These are phyloP conservation scores for Streptopelia turtur DNA, from an alignment of 2,797 vertebrate species.

Conservation along the genomic window DNA sequence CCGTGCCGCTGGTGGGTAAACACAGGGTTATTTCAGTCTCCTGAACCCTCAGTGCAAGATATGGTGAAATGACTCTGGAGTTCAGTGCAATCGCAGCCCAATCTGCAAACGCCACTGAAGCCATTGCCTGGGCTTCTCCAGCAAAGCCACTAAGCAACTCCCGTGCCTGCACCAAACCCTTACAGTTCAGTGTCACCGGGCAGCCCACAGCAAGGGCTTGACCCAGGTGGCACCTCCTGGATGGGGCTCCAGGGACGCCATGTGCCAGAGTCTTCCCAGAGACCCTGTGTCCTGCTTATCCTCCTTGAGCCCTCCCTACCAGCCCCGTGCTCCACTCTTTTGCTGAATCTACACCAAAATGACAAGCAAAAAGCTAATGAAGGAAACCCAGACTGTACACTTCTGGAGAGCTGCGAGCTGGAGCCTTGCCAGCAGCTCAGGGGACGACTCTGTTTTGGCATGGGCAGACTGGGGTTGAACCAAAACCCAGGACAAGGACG, in stretches of 20 bases:
- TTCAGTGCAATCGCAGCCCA: not conserved
- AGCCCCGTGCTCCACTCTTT: not conserved
- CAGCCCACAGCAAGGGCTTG: not conserved
- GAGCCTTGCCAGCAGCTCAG: not conserved
- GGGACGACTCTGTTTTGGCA: not conserved
- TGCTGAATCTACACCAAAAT: not conserved
- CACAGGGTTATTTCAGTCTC: not conserved
- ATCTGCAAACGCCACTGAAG: not conserved
- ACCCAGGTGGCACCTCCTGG: not conserved
- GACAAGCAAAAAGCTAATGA: not conserved
- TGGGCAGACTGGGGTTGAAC: not conserved
- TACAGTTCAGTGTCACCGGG: not conserved
- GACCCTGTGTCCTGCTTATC: not conserved
- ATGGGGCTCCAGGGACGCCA: not conserved
- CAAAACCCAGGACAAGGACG: not conserved
- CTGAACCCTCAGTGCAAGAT: not conserved
- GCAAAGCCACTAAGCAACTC: not conserved
- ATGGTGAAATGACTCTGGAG: not conserved
- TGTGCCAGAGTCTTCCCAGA: rapidly evolving
- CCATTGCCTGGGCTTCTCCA: rapidly evolving
- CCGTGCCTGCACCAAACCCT: rapidly evolving
- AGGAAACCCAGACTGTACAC: not conserved
- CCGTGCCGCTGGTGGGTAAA: rapidly evolving
- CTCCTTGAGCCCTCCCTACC: not conserved
- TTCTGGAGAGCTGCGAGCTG: not conserved